A percentile compares a stretch with the other conserved stretches of the same genome.
Conservation (phyloP, 2,888 invertebrate genomes). For the Onthophagus sagittarius region DNA sequence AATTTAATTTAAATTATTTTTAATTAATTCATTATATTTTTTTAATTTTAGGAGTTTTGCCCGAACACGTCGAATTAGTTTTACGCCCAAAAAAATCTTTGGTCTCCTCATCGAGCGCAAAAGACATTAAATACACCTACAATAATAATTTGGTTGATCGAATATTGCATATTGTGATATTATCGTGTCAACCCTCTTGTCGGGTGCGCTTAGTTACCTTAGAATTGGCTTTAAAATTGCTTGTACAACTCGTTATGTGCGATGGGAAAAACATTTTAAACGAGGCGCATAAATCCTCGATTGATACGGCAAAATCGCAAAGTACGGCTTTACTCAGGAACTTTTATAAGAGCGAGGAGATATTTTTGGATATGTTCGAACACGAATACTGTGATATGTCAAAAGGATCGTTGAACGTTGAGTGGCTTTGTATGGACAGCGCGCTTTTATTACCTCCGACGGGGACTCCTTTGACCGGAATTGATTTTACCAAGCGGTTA, state of each 20-base stretch:
- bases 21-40: conserved; percentile 3
- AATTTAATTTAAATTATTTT: conserved; percentile 34
- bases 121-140: conserved; percentile 58
- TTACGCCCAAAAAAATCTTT: conserved; percentile 57
- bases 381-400: conserved; percentile 95
- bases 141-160: conserved; percentile 79
- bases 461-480: conserved; percentile 92
- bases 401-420: conserved; percentile 81
- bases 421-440: conserved; percentile 95
- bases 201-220: conserved; percentile 89
- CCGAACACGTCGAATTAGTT: conserved; percentile 75
- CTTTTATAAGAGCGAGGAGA: conserved; percentile 96
- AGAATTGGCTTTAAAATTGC: conserved; percentile 79
- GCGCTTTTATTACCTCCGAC: conserved; percentile 92
- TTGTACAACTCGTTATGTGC: conserved; percentile 63
- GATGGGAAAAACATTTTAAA: conserved; percentile 59
- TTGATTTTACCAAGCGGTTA: conserved; percentile 87
- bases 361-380: conserved; percentile 98
- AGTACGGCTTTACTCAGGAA: conserved; percentile 81
- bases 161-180: conserved; percentile 75
- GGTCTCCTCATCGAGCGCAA: conserved; percentile 35
- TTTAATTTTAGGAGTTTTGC: conserved; percentile 67
- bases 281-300: conserved; percentile 64
- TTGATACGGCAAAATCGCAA: conserved; percentile 72
- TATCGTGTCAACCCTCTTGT: conserved; percentile 85